A percentile compares a stretch with the other conserved stretches of the same genome.
Evolutionary conservation across 2,113 vertebrate species (phyloP).

Genomic region (Platichthys flesus): DNA sequence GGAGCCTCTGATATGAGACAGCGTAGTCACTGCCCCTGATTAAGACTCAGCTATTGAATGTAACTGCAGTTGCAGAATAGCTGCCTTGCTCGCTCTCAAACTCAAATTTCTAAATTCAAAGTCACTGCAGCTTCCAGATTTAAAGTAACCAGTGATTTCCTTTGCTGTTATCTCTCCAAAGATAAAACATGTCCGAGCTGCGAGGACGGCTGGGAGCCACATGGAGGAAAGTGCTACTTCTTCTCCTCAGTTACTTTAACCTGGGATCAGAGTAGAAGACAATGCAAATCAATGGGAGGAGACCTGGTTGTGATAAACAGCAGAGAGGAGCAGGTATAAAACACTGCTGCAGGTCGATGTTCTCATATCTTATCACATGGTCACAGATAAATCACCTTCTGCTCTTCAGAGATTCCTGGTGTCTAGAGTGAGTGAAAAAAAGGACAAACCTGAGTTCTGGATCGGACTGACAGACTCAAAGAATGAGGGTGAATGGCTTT

Average conservation of each 20-base stretch:
- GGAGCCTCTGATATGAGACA: too few species aligned
- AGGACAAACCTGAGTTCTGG: neutral
- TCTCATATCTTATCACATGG: neutral
- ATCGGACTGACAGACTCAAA: slow-evolving; percentile 59
- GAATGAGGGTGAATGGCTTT: slow-evolving; percentile 48
- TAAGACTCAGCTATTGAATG: too few species aligned
- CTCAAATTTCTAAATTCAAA: too few species aligned
- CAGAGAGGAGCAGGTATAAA: slow-evolving; percentile 55
- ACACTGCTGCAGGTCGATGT: neutral
- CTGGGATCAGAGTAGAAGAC: neutral
- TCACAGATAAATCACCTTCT: neutral
- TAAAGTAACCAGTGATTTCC: too few species aligned
- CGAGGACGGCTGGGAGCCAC: slow-evolving; percentile 19
- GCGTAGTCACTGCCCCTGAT: too few species aligned
- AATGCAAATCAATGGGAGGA: rapidly evolving
- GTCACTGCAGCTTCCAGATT: too few species aligned
- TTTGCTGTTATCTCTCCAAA: slow-evolving; percentile 13
- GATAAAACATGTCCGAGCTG: neutral
- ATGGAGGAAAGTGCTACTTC: slow-evolving; percentile 36
- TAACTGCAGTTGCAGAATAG: too few species aligned
- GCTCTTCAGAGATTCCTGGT: slow-evolving; percentile 37
- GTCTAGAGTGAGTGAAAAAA: rapidly evolving
- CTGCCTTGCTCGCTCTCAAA: too few species aligned
- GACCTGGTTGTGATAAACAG: slow-evolving; percentile 53
- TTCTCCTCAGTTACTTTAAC: rapidly evolving